Conservation (phyloP, 2,113 vertebrate species). For the Mystacornis crossleyi region DNA sequence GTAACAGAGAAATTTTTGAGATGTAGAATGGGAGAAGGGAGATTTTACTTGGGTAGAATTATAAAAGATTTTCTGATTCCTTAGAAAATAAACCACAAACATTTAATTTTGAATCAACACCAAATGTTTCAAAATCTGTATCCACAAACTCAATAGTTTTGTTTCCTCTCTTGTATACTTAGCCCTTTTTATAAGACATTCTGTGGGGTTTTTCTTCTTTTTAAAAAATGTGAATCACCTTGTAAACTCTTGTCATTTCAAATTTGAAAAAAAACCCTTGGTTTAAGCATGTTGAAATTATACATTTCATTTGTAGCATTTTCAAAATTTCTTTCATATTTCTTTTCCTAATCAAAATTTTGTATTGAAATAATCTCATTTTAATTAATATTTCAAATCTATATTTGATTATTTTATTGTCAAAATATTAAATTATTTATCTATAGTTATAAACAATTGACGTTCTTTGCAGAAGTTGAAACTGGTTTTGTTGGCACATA, state of each 20-base stretch:
- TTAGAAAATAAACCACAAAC: not conserved
- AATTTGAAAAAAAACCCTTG: not conserved
- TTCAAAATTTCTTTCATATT: not conserved
- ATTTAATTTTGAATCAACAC: not conserved
- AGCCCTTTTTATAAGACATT: not conserved
- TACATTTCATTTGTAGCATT: not conserved
- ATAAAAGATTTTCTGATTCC: not conserved
- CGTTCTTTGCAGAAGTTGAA: not conserved
- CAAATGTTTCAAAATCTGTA: not conserved
- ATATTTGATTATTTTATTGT: not conserved
- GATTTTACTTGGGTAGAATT: not conserved
- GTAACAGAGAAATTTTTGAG: not conserved
- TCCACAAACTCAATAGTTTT: not conserved
- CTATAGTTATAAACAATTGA: not conserved
- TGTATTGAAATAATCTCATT: not conserved
- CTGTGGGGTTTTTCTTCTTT: not conserved
- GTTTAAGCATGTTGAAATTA: not conserved
- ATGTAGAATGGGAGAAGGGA: not conserved
- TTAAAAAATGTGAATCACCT: not conserved
- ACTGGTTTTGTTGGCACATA: not conserved
- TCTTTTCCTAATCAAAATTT: not conserved
- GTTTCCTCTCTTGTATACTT: not conserved
- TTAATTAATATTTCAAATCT: not conserved
- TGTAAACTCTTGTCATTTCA: not conserved
- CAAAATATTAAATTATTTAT: not conserved